Base-by-base conservation (phyloP, 2,797 vertebrate genomes). In the Gymnothorax reevesii region DNA sequence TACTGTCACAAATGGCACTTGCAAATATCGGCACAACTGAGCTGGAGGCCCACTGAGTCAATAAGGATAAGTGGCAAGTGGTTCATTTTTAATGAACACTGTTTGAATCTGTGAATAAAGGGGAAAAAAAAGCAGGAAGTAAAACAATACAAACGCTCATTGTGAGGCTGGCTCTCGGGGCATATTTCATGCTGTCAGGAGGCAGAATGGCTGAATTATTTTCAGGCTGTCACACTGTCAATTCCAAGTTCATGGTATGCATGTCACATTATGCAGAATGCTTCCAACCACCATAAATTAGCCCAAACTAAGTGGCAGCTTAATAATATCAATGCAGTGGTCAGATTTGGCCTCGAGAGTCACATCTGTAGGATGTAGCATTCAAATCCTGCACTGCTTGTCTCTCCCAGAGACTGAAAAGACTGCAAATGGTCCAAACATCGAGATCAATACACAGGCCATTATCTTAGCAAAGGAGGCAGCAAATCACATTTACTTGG, bases 401-500 rank as follows among this genome's bases (percentile, higher is more conserved):
- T 88, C 92, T 93, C 94, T 95, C 94, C 92, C 93, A 88, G 93
- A 95, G 95, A 97, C 93, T 94, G 94, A 96, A 96, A 96, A 92
- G 94, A 95, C 94, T 96, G 95, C 93, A 94, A 94, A 94, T 89
- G 93, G 94, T 95, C 93, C 90, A 87, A 93, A 95, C 95, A 96
- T 96, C 96, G 97, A 96, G 97, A 98, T 98, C 97, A 97, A 98
- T 98, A 97, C 95, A 90, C 90, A 90, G 86, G 92, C 96, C 96
- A 97, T 97, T 97, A 97, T 96, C 96, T 94, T 94, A 93, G 97
- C 96, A 96, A 97, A 94, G 94, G 94, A 92, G 94, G 94, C 94
- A 94, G 96, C 95, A 97, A 97, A 97, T 97, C 97, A 96, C 96
- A 96, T 97, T 97, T 96, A 95, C 93, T 92, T 94, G 96, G 96